A percentile compares a stretch with the other conserved stretches of the same genome.
Evolutionary conservation across 1,140 invertebrate genomes (phyloP).

Genomic region (Brachionus calyciflorus): DNA sequence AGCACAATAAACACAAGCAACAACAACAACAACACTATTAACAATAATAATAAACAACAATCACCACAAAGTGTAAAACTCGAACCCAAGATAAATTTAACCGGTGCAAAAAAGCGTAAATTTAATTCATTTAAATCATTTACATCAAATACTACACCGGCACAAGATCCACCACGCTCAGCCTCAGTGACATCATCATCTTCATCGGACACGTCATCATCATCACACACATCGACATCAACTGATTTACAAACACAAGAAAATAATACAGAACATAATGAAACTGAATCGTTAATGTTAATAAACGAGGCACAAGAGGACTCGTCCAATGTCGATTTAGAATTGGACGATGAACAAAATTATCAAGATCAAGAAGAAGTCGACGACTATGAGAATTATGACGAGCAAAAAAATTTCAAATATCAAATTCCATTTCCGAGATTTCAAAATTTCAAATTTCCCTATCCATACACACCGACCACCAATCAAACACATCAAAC

Average conservation of each 20-base stretch:
- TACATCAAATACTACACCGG: background rate
- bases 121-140: background rate
- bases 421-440: background rate
- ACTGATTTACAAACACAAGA: background rate
- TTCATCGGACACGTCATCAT: background rate
- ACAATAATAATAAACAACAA: background rate
- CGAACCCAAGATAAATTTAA: background rate
- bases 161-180: background rate
- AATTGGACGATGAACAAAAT: background rate
- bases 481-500: background rate
- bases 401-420: background rate
- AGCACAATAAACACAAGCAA: background rate
- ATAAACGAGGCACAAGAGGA: background rate
- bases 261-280: background rate
- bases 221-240: conserved; percentile 16
- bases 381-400: background rate
- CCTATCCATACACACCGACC: too few relatives aligned
- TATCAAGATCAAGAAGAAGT: background rate
- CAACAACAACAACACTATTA: background rate
- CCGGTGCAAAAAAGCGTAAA: conserved; percentile 41
- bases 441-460: background rate
- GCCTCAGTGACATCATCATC: conserved; percentile 1
- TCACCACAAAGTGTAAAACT: background rate
- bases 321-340: background rate
- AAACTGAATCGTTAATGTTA: background rate